A percentile compares a stretch with the other conserved stretches of the same genome.
These are phyloP conservation scores for Epirrhoe alternata DNA, from an alignment of 2,888 invertebrate genomes.

Conservation along the genomic window DNA sequence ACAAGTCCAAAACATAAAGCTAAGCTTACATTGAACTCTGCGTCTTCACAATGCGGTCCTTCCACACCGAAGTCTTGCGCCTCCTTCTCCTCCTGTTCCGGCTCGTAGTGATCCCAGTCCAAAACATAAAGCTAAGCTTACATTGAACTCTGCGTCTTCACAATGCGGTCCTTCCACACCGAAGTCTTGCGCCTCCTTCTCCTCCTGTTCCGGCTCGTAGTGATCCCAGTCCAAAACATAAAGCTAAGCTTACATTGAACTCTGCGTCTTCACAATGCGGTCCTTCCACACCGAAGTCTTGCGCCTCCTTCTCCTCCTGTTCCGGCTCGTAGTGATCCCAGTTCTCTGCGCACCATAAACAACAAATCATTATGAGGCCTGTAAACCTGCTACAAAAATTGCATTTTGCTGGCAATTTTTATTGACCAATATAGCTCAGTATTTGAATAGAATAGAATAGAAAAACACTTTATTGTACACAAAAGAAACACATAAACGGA, in stretches of 20 bases:
- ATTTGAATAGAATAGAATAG: too few relatives aligned
- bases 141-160: slow-evolving; percentile 93
- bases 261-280: slow-evolving; percentile 92
- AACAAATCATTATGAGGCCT: too few relatives aligned
- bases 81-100: slow-evolving; percentile 51
- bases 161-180: slow-evolving; percentile 84
- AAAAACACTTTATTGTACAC: too few relatives aligned
- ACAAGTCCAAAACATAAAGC: background rate
- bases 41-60: slow-evolving; percentile 90
- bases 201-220: slow-evolving; percentile 77
- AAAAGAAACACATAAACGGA: too few relatives aligned
- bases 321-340: slow-evolving; percentile 88
- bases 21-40: slow-evolving; percentile 88
- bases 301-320: slow-evolving; percentile 43
- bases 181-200: slow-evolving; percentile 23
- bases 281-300: slow-evolving; percentile 54
- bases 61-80: slow-evolving; percentile 48
- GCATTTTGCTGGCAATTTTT: too few relatives aligned
- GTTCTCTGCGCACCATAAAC: slow-evolving; percentile 76
- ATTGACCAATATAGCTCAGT: too few relatives aligned
- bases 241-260: slow-evolving; percentile 86
- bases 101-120: slow-evolving; percentile 88
- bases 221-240: too few relatives aligned
- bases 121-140: slow-evolving; percentile 63
- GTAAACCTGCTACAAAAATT: too few relatives aligned